Evolutionary conservation across 2,797 vertebrate species (phyloP).

Genomic region (Microctenopoma lineatum): DNA sequence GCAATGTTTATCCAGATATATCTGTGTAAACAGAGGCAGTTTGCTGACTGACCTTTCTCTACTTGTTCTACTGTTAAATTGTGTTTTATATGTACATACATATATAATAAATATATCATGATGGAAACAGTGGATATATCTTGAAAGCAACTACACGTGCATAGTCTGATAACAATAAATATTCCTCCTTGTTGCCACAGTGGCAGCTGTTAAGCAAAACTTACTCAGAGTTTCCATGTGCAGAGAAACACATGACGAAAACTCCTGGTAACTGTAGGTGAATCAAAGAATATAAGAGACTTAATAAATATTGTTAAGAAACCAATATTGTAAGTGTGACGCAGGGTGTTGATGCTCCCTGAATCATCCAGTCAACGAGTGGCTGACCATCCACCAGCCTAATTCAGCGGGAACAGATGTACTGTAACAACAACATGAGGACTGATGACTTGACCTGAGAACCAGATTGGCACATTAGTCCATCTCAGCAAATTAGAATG

Average conservation of each 20-base stretch:
- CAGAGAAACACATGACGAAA: neutral
- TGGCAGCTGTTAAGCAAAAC: neutral
- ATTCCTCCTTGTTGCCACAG: neutral
- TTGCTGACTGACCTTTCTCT: too few relatives aligned
- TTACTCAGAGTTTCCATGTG: neutral
- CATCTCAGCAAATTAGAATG: too few relatives aligned
- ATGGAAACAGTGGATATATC: too few relatives aligned
- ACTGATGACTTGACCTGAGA: too few relatives aligned
- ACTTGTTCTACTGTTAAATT: too few relatives aligned
- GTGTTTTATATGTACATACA: too few relatives aligned
- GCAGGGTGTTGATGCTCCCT: neutral
- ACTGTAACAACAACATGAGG: neutral
- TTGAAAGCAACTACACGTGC: too few relatives aligned
- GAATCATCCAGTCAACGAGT: neutral
- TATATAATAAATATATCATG: too few relatives aligned
- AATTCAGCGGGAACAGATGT: neutral
- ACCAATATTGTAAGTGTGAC: neutral
- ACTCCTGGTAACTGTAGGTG: neutral
- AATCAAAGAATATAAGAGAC: neutral
- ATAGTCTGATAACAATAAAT: neutral
- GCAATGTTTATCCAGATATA: too few relatives aligned
- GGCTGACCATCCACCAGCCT: neutral
- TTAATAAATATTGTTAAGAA: too few relatives aligned
- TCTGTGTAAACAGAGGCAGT: too few relatives aligned
- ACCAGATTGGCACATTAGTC: too few relatives aligned